These are phyloP conservation scores for Anolis apletophallus DNA, from an alignment of 2,797 vertebrate genomes.

Conservation along the genomic window DNA sequence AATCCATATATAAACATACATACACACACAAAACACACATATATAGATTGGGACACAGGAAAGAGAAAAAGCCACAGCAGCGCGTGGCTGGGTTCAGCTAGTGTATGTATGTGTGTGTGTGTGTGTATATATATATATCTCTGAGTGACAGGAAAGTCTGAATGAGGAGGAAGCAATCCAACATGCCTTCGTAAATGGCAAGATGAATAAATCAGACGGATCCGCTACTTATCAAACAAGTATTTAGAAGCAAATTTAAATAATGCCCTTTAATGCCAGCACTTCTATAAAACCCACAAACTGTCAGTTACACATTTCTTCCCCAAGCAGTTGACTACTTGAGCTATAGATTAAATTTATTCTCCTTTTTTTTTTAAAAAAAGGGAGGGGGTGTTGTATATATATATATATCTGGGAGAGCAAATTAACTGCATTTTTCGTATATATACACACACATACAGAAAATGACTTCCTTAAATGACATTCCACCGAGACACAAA, in stretches of 20 bases:
- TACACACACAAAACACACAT: no score
- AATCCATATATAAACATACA: no score
- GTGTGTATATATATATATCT: no score
- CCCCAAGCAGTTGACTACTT: slow-evolving; percentile 58
- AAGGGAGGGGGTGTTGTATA: slow-evolving; percentile 36
- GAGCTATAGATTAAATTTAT: slow-evolving; percentile 58
- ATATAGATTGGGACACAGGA: no score
- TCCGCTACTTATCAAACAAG: slow-evolving; percentile 73
- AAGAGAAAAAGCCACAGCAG: no score
- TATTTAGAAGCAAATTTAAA: slow-evolving; percentile 76
- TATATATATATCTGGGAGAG: slow-evolving; percentile 61
- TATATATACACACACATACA: background rate
- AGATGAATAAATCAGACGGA: slow-evolving; percentile 76
- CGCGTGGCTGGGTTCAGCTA: no score
- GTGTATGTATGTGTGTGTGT: no score
- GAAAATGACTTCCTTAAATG: slow-evolving; percentile 45
- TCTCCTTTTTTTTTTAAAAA: background rate
- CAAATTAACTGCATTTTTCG: fast-evolving
- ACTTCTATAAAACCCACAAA: slow-evolving; percentile 67
- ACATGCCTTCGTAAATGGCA: slow-evolving; percentile 73
- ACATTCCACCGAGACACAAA: slow-evolving; percentile 34
- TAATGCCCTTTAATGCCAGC: slow-evolving; percentile 72
- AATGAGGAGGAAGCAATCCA: slow-evolving; percentile 66
- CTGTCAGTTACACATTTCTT: slow-evolving; percentile 60
- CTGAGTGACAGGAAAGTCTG: slow-evolving; percentile 67